phyloP scores from a whole-genome alignment of 2,113 vertebrate species.

The Alexandromys fortis region DNA sequence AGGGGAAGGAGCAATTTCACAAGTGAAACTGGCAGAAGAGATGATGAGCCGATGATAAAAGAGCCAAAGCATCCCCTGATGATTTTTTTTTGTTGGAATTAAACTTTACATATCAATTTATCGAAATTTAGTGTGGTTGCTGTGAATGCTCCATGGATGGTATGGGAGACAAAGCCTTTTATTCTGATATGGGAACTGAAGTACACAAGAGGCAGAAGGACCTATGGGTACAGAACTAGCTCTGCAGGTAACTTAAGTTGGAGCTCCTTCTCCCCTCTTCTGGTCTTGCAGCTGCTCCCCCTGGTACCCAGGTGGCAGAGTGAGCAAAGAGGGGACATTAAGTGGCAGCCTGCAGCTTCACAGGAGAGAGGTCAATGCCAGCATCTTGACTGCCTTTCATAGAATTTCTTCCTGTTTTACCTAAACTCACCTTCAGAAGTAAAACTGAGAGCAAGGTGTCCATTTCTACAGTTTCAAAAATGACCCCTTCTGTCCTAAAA shows the following conservation, averaged over 20 bases:
- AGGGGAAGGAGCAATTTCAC: background rate
- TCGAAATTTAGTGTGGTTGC: background rate
- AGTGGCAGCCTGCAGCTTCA: background rate
- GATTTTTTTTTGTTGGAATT: background rate
- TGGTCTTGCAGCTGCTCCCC: background rate
- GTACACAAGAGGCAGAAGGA: background rate
- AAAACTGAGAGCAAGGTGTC: background rate
- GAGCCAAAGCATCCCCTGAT: accelerated
- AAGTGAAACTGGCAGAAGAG: background rate
- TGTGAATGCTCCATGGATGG: background rate
- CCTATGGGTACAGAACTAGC: accelerated
- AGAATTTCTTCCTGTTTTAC: background rate
- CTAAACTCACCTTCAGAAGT: background rate
- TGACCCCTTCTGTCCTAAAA: background rate
- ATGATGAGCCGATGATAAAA: background rate
- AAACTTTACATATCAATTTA: background rate
- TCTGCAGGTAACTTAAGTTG: background rate
- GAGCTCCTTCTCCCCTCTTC: background rate
- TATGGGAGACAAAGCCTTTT: background rate
- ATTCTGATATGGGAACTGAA: background rate
- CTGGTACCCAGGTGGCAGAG: background rate
- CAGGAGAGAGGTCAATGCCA: background rate
- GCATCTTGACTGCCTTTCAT: background rate
- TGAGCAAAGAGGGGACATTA: accelerated
- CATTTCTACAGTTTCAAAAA: background rate